phyloP scores from a whole-genome alignment of 1,140 invertebrate genomes.

The Drosophila kepulauana region DNA sequence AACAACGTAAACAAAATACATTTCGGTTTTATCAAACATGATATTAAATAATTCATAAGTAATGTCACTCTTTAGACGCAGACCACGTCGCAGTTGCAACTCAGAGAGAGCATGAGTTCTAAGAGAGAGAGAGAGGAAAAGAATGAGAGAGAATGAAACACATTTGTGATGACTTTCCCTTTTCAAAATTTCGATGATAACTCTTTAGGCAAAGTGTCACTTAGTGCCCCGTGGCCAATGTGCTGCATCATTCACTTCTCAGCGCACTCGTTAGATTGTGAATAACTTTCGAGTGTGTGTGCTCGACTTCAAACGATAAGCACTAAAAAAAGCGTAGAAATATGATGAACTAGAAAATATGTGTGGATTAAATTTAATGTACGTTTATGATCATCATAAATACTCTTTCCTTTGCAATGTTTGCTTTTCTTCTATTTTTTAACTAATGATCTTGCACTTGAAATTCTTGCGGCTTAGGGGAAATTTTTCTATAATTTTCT shows the following conservation, averaged over 20 bases:
- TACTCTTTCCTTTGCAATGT: background rate
- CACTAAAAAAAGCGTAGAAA: background rate
- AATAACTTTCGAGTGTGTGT: background rate
- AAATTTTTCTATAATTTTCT: conserved; percentile 13
- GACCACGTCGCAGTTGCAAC: conserved; percentile 13
- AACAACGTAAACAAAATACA: conserved; percentile 25
- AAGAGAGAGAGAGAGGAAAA: background rate
- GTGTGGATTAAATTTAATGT: conserved; percentile 1
- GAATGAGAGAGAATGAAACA: background rate
- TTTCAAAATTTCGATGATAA: conserved; percentile 13
- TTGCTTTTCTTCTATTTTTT: conserved; percentile 10
- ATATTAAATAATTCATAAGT: conserved; percentile 16
- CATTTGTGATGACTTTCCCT: conserved; percentile 37
- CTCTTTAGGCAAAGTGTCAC: conserved; percentile 4
- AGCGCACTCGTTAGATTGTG: background rate
- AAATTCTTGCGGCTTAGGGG: conserved; percentile 12
- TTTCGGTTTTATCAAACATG: conserved; percentile 32
- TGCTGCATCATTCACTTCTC: conserved; percentile 14
- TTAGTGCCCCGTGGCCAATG: conserved; percentile 27
- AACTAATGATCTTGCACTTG: conserved; percentile 26
- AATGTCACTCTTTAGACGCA: conserved; percentile 29
- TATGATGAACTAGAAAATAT: background rate
- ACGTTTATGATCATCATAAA: conserved; percentile 14
- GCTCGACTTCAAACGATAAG: conserved; percentile 9
- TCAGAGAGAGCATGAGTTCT: too few relatives aligned